phyloP scores from a whole-genome alignment of 1,140 invertebrate species.

The Philotrypesis tridentata region DNA sequence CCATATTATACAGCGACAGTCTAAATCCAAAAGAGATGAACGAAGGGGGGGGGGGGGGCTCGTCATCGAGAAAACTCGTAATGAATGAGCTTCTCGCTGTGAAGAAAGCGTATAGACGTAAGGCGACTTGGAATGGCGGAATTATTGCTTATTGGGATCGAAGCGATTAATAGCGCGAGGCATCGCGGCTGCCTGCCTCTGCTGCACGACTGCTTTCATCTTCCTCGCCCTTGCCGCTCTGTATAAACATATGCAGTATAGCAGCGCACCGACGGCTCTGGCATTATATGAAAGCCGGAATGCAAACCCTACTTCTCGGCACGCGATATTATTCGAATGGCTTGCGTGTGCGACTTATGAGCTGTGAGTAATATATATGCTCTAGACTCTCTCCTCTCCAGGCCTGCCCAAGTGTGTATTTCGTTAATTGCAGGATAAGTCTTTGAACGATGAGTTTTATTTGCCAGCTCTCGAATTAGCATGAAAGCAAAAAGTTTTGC shows the following conservation, averaged over 20 bases:
- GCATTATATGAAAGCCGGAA: conserved; percentile 21
- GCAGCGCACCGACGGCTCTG: conserved; percentile 44
- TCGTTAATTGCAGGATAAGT: too few species aligned
- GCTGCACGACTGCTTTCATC: conserved; percentile 51
- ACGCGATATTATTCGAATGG: conserved; percentile 61
- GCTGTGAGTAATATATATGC: neutral
- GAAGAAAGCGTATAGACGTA: neutral
- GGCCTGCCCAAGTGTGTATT: too few species aligned
- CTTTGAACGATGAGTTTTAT: too few species aligned
- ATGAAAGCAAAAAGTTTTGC: too few species aligned
- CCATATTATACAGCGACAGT: too few species aligned
- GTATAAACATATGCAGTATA: too few species aligned
- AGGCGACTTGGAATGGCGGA: conserved; percentile 15
- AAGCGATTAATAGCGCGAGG: too few species aligned
- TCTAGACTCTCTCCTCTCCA: too few species aligned
- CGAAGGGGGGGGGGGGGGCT: too few species aligned
- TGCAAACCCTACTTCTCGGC: conserved; percentile 61
- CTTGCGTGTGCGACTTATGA: neutral
- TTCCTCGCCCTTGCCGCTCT: conserved; percentile 43
- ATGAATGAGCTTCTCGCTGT: conserved; percentile 20
- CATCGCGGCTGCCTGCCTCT: conserved; percentile 49
- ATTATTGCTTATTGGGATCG: too few species aligned
- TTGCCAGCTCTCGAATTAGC: too few species aligned
- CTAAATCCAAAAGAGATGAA: too few species aligned
- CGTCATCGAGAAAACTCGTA: neutral